Base-by-base conservation (phyloP, 2,113 vertebrate species). In the Athene noctua region DNA sequence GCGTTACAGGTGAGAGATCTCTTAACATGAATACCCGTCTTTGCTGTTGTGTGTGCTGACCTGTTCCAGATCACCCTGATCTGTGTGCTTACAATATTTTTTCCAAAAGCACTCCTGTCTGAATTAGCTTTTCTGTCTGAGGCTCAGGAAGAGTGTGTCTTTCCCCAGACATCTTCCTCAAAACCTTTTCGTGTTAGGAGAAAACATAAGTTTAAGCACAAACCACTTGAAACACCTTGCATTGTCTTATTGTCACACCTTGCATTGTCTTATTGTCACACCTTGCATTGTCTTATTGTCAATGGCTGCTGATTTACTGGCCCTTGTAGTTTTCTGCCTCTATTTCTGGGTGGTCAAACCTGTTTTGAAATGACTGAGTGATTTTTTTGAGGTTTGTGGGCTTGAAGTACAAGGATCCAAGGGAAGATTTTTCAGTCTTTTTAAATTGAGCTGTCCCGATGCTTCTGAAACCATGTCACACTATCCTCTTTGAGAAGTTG, bases 1-100 rank as follows among this genome's bases (percentile, higher is more conserved):
- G 72, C 98, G 97, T 73, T 98, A 97, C 98, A 98, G 98, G 98
- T 98, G 96, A 98, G 98, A 78, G 13, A 12, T n/a, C 44, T 30
- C 67, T 49, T 40, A 2, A 16, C 15, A 3, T 8, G 36, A 42
- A 14, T 23, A 20, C 32, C 42, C 51, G 5, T 49, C 49, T 61
- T 57, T 57, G 4, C 54, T 73, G 36, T 8, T 77, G 7, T n/a
- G 38, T 26, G 36, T 55, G 74, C 51, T 74, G 57, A 4, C 78
- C 19, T 30, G 27, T 68, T 67, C 91, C 63, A 78, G 4, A 22
- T 42, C 67, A 38, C 62, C 15, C 68, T 65, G 42, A 62, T 70
- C 47, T 61, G 29, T 58, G 47, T 62, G 15, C 34, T 78, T 51
- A 13, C 34, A 20, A 2, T 34, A 13, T 12, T 75, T 63, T 68